A percentile compares a stretch with the other conserved stretches of the same genome.
phyloP scores from a whole-genome alignment of 2,888 invertebrate genomes.

The Clitarchus hookeri region DNA sequence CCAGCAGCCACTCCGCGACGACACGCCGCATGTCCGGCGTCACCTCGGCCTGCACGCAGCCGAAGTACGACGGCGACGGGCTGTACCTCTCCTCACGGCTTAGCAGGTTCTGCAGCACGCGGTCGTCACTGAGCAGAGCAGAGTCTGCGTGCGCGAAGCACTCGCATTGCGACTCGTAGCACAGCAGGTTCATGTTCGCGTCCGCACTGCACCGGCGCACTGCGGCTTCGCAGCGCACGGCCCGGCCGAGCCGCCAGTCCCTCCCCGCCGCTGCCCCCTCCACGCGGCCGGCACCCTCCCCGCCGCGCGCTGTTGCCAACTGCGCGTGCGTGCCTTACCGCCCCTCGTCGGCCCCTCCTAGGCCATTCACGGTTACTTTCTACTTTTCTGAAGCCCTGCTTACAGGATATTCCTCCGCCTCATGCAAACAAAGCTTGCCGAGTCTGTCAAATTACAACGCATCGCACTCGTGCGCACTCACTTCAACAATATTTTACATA shows the following conservation, averaged over 20 bases:
- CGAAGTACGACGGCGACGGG: conserved; percentile 76
- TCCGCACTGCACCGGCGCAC: neutral
- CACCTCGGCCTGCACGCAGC: conserved; percentile 84
- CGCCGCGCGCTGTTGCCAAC: neutral
- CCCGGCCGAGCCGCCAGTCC: neutral
- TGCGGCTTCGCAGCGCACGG: too few relatives aligned
- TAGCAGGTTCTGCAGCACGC: conserved; percentile 81
- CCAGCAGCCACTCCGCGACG: conserved; percentile 96
- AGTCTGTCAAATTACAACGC: too few relatives aligned
- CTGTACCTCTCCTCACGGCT: conserved; percentile 84
- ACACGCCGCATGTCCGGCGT: conserved; percentile 89
- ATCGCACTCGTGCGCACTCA: too few relatives aligned
- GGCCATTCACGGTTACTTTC: too few relatives aligned
- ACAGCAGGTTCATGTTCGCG: conserved; percentile 55
- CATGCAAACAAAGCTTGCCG: too few relatives aligned
- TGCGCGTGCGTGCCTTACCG: too few relatives aligned
- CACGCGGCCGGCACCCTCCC: neutral
- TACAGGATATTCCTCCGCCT: neutral
- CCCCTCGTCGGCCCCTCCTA: too few relatives aligned
- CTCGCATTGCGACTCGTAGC: conserved; percentile 55
- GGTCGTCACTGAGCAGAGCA: conserved; percentile 71
- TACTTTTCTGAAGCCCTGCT: neutral
- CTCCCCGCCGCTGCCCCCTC: neutral
- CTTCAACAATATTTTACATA: too few relatives aligned
- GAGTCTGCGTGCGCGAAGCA: conserved; percentile 70